These are phyloP conservation scores for Fundulus diaphanus DNA, from an alignment of 2,797 vertebrate genomes.

Conservation along the genomic window DNA sequence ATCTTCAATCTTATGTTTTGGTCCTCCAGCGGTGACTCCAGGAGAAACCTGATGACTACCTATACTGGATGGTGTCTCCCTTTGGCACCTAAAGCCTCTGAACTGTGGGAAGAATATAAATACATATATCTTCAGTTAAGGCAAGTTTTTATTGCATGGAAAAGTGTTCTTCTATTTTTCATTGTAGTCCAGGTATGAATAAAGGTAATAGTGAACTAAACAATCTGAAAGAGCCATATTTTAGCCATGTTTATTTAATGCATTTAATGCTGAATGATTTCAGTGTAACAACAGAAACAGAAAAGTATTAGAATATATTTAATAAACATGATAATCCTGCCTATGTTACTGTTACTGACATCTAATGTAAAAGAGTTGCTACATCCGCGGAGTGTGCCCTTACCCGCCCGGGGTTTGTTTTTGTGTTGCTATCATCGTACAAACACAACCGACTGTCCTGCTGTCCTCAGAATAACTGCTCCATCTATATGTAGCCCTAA, in stretches of 20 bases:
- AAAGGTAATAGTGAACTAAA: neutral
- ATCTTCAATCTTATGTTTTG: too few species aligned
- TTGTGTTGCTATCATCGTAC: conserved; percentile 10
- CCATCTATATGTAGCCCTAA: conserved; percentile 78
- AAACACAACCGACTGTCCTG: conserved; percentile 26
- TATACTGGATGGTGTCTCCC: too few species aligned
- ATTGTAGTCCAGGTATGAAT: neutral
- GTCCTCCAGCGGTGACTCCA: too few species aligned
- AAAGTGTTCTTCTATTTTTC: neutral
- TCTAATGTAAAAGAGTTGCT: neutral
- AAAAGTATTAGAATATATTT: neutral
- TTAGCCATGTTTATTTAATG: neutral
- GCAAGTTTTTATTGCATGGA: too few species aligned
- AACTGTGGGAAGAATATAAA: too few species aligned
- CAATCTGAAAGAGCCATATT: neutral
- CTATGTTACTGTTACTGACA: neutral
- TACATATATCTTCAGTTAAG: too few species aligned
- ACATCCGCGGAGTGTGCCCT: neutral
- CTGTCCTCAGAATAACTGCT: conserved; percentile 65
- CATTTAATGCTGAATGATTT: neutral
- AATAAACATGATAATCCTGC: neutral
- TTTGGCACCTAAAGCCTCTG: too few species aligned
- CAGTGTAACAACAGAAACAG: neutral
- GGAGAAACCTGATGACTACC: too few species aligned
- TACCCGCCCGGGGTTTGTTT: neutral